phyloP scores from a whole-genome alignment of 2,113 vertebrate species.

The Notothenia rossii region DNA sequence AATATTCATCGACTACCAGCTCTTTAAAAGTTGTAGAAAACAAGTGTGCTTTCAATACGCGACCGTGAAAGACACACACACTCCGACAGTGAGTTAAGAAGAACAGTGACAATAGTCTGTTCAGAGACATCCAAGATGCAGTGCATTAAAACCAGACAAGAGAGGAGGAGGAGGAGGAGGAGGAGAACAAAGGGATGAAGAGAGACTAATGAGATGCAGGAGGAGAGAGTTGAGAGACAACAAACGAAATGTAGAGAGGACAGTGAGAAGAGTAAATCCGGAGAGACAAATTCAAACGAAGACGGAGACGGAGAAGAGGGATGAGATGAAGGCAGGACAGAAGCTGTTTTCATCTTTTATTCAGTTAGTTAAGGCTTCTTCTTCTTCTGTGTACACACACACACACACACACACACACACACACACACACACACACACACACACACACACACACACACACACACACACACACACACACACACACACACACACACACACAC shows the following conservation, averaged over 20 bases:
- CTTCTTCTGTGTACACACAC: constrained; percentile 38
- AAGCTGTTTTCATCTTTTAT: constrained; percentile 68
- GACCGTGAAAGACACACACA: constrained; percentile 23
- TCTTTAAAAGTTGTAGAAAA: constrained; percentile 63
- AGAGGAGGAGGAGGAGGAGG: constrained; percentile 10
- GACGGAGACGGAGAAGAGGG: constrained; percentile 15
- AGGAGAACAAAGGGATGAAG: constrained; percentile 16
- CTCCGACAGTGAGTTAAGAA: constrained; percentile 32
- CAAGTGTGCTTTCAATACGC: constrained; percentile 53
- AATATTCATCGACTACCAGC: constrained; percentile 68
- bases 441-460: not conserved
- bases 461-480: too few relatives aligned
- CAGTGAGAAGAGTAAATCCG: constrained; percentile 34
- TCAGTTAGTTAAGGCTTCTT: constrained; percentile 52
- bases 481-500: too few relatives aligned
- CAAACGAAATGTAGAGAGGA: constrained; percentile 27
- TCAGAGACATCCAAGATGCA: constrained; percentile 24
- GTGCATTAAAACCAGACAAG: constrained; percentile 39
- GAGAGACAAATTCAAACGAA: constrained; percentile 35
- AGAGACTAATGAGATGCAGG: constrained; percentile 42
- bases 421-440: too few relatives aligned
- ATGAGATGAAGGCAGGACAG: constrained; percentile 57
- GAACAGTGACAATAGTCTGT: constrained; percentile 58
- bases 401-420: not conserved
- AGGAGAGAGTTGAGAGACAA: constrained; percentile 21